Evolutionary conservation across 2,888 invertebrate genomes (phyloP), one percentile per base, ranked within the genome.

Genomic region (Ophion costatus): DNA sequence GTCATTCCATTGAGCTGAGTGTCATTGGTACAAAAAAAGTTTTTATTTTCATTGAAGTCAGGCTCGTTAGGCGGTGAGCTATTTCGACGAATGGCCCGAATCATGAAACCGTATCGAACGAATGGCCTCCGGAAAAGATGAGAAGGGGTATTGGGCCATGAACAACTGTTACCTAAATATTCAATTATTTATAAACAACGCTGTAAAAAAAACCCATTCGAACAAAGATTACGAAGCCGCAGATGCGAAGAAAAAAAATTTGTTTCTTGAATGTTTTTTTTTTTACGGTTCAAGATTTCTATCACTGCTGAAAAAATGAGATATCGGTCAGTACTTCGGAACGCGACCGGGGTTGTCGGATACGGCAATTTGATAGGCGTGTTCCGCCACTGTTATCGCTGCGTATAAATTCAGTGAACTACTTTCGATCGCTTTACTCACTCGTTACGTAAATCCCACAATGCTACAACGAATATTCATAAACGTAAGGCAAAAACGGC

Each of bases 291-390:
- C 11, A 24, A 17, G 9, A 45, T 56, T 29, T 63, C 22, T 67
- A 57, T 76, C 14, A 67, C 20, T 56, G 33, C 38, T 20, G 38
- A 20, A 38, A 24, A 51, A 51, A 14, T 17, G 51, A 51, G 51
- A 17, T 51, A 51, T 51, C 0, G 17, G 5, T 51, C 17, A 17
- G 17, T 14, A 51, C 17, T 4, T 17, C 17, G 17, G 17, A 38
- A n/a, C 64, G 33, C 17, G 1, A 7, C 11, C 38, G 38, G 67
- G 59, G 45, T 38, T 22, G 20, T 45, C 57, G 56, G 67, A 67
- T 11, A 77, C 22, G 56, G 6, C 38, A 77, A 67, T 77, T 57
- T 38, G 24, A 77, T 67, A 42, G 57, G 66, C 38, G 67, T 77
- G 67, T 56, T 38, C 38, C n/a, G 56, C 22, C 24, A 56, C 11